Evolutionary conservation across 2,888 invertebrate species (phyloP).

Genomic region (Auanema sp.): DNA sequence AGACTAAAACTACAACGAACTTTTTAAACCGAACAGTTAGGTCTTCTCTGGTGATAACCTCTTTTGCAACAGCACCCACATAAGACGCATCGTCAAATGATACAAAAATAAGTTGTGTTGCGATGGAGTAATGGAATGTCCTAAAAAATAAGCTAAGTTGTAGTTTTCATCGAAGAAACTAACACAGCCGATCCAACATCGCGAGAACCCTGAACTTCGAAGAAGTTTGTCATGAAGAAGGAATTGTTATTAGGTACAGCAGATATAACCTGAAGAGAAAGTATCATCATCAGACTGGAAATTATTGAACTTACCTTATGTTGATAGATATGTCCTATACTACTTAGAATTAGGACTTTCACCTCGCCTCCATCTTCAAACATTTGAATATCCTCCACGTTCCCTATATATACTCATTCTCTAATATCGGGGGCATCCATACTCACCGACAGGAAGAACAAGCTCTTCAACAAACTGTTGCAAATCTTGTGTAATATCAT

Average conservation of each 20-base stretch:
- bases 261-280: slow-evolving; percentile 10
- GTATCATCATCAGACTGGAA: too few species aligned
- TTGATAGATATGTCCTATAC: slow-evolving; percentile 28
- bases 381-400: slow-evolving; percentile 30
- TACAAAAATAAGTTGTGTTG: slow-evolving; percentile 12
- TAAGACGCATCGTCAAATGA: background rate
- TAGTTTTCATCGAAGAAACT: background rate
- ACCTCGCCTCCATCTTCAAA: slow-evolving; percentile 20
- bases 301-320: slow-evolving; percentile 15
- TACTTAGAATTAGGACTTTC: slow-evolving; percentile 26
- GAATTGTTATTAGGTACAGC: slow-evolving; percentile 25
- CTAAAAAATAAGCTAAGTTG: slow-evolving; percentile 14
- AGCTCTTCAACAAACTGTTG: slow-evolving; percentile 31
- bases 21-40: background rate
- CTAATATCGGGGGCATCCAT: too few species aligned
- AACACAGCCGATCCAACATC: slow-evolving; percentile 2
- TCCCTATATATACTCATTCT: slow-evolving; percentile 8
- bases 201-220: slow-evolving; percentile 16
- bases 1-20: too few species aligned
- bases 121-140: slow-evolving; percentile 32
- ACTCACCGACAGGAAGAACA: slow-evolving; percentile 31
- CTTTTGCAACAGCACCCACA: background rate
- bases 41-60: too few species aligned
- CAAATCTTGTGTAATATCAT: slow-evolving; percentile 29
- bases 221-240: slow-evolving; percentile 34